These are phyloP conservation scores for cattle (Bos taurus) DNA, from an alignment of 2,113 vertebrate genomes.

Conservation along the genomic window ARS-UCD2.0 NC_037336.1:94092001-94092500, in stretches of 20 bases:
- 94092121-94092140: neutral
- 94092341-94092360: neutral
- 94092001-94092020: neutral
- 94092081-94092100: neutral
- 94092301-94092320: neutral
- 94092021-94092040: neutral
- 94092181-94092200: conserved; percentile 5
- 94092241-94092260: neutral
- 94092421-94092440: neutral
- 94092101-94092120: neutral
- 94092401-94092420: neutral
- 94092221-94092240: neutral
- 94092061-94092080: neutral
- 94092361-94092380: neutral
- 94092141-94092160: conserved; percentile 23
- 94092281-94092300: neutral
- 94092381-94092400: neutral
- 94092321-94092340: neutral
- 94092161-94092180: neutral
- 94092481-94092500: neutral
- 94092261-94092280: neutral
- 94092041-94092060: neutral
- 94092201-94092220: neutral
- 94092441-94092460: neutral
- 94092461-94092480: neutral